Percentiles rank a stretch among this genome's conserved stretches.
These are phyloP conservation scores for Papilio aristodemus DNA, from an alignment of 1,140 invertebrate genomes.

Conservation along the genomic window DNA sequence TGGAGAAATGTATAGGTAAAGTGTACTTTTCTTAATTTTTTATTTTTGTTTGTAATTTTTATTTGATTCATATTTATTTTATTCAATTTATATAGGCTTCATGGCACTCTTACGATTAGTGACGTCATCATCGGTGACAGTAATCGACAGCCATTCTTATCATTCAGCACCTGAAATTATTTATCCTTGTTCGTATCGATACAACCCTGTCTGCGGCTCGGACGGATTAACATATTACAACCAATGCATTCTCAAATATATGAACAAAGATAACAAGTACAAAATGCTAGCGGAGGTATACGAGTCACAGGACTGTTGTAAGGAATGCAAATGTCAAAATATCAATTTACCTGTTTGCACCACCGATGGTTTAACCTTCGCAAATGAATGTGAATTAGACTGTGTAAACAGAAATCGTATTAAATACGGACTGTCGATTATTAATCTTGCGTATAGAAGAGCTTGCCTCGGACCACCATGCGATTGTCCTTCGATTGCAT, in stretches of 20 bases:
- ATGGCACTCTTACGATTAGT: neutral
- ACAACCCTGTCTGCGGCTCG: neutral
- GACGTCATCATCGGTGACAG: neutral
- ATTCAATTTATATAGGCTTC: neutral
- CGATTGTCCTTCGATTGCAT: neutral
- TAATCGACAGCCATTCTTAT: neutral
- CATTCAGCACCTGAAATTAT: neutral
- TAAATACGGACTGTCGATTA: neutral
- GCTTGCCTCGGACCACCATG: neutral
- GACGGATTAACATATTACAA: neutral
- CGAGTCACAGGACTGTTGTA: neutral
- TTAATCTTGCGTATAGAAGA: neutral
- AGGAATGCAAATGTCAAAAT: neutral
- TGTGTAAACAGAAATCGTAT: neutral
- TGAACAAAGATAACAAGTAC: neutral
- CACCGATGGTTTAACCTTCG: neutral
- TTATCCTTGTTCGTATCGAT: neutral
- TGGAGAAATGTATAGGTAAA: conserved; percentile 1
- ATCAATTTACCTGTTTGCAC: conserved; percentile 13
- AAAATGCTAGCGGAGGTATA: neutral
- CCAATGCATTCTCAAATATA: neutral
- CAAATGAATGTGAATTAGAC: neutral
- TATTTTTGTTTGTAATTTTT: conserved; percentile 15
- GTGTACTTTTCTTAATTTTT: neutral
- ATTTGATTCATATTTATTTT: neutral